Evolutionary conservation across 2,113 vertebrate genomes (phyloP).

Genomic region (Otus sunia): DNA sequence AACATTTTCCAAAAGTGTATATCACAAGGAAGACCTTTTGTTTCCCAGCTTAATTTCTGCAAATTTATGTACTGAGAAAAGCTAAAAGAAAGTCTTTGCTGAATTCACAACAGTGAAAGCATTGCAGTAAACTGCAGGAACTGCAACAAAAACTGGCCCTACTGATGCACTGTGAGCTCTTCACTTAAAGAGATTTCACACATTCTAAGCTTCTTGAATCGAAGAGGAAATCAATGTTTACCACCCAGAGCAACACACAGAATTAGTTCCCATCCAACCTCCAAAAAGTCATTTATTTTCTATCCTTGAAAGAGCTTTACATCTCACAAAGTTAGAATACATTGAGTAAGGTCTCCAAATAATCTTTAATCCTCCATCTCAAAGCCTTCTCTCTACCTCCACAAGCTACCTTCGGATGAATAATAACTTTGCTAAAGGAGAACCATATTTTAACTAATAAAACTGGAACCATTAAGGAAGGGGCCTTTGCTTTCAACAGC

Average conservation of each 20-base stretch:
- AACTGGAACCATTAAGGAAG: neutral
- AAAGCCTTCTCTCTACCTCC: slow-evolving; percentile 1
- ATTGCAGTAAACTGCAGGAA: neutral
- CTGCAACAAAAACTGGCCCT: neutral
- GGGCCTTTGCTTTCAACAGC: neutral
- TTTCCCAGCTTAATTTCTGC: slow-evolving; percentile 23
- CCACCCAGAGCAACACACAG: slow-evolving; percentile 27
- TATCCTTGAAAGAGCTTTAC: slow-evolving; percentile 22
- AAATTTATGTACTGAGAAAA: neutral
- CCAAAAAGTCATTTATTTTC: slow-evolving; percentile 51
- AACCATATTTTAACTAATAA: neutral
- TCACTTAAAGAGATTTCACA: slow-evolving; percentile 11
- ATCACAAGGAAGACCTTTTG: neutral
- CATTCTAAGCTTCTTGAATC: slow-evolving; percentile 25
- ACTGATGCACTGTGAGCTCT: neutral
- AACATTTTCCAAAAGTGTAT: neutral
- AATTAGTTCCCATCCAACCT: slow-evolving; percentile 30
- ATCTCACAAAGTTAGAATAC: neutral
- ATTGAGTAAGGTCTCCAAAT: neutral
- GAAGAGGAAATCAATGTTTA: slow-evolving; percentile 46
- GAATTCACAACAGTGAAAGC: neutral
- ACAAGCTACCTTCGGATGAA: neutral
- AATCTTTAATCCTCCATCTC: slow-evolving; percentile 43
- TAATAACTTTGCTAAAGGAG: neutral
- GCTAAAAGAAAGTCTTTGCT: neutral